Base-by-base conservation (phyloP, 2,113 vertebrate genomes). In the Scortum barcoo region DNA sequence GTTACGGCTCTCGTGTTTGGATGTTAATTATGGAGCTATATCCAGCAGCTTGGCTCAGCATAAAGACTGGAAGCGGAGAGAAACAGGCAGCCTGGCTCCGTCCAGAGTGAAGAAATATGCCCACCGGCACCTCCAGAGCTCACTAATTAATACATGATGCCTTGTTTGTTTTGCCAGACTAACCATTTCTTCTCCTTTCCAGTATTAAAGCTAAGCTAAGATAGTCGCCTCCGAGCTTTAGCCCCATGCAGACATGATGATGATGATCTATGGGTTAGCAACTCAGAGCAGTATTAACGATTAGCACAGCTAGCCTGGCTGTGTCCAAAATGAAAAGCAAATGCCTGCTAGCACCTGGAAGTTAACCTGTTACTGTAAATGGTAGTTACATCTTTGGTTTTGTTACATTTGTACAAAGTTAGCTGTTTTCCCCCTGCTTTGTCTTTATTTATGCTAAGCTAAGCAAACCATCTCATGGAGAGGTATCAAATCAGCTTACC, bases 151-250 rank as follows among this genome's bases (percentile, higher is more conserved):
- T 33, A 76, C 1, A 19, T 20, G 44, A 48, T 50, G 66, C 72
- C 38, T 63, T 9, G 17, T 76, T 67, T 68, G 56, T 76, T 80
- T 77, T 69, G n/a, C 30, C 54, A 72, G 65, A 54, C 58, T 62
- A 24, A 58, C 50, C 6, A 6, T 36, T 36, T 50, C 7, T 40
- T 12, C 33, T 33, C 48, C 12, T 66, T 71, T 33, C 57, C 16
- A 30, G 16, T 19, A 7, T 65, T 80, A 48, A 67, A 56, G 17
- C 24, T 76, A 61, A 61, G 69, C 68, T 62, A 56, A 57, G 42
- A 13, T 75, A 54, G 56, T 62, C 14, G 30, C 44, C 54, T 56
- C 58, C 2, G 5, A 68, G 79, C 76, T 69, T 1, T 17, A 36
- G 48, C 51, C 58, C 22, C 36, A 58, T 19, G 24, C 28, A 44